Conservation (phyloP, 2,888 invertebrate species). For the Volucella zonaria region DNA sequence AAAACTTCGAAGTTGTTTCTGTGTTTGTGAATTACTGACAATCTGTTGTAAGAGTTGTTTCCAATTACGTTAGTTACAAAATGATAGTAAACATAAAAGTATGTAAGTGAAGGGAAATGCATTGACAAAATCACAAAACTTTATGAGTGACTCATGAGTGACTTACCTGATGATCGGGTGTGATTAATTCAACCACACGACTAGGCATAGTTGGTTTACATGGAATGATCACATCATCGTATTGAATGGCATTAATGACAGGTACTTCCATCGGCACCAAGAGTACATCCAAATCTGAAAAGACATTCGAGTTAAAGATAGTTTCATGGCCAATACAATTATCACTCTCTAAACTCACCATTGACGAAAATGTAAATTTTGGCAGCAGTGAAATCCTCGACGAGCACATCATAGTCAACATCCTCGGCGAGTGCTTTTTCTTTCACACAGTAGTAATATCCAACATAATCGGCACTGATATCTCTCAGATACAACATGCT, state of each 20-base stretch:
- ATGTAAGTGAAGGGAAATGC: background rate
- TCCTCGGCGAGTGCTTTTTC: conserved; percentile 77
- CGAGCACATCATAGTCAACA: conserved; percentile 79
- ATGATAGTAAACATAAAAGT: conserved; percentile 21
- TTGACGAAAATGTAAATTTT: conserved; percentile 84
- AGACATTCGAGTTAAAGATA: conserved; percentile 74
- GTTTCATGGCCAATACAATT: background rate
- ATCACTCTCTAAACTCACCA: conserved; percentile 80
- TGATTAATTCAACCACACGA: conserved; percentile 83
- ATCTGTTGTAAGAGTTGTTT: conserved; percentile 57
- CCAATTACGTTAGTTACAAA: conserved; percentile 65
- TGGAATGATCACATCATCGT: conserved; percentile 84
- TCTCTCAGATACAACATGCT: conserved; percentile 83
- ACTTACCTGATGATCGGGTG: conserved; percentile 81
- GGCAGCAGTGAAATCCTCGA: conserved; percentile 80
- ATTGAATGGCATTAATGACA: conserved; percentile 81
- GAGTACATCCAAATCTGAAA: conserved; percentile 83
- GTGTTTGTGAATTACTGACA: conserved; percentile 75
- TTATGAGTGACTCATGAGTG: conserved; percentile 44
- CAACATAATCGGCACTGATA: conserved; percentile 83
- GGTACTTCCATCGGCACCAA: conserved; percentile 81
- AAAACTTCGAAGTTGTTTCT: conserved; percentile 73
- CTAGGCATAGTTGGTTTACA: conserved; percentile 86
- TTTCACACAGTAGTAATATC: conserved; percentile 85
- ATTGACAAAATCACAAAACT: conserved; percentile 12